Evolutionary conservation across 2,797 vertebrate genomes (phyloP), one percentile per base, ranked within the genome.

Genomic region (Carapus acus): DNA sequence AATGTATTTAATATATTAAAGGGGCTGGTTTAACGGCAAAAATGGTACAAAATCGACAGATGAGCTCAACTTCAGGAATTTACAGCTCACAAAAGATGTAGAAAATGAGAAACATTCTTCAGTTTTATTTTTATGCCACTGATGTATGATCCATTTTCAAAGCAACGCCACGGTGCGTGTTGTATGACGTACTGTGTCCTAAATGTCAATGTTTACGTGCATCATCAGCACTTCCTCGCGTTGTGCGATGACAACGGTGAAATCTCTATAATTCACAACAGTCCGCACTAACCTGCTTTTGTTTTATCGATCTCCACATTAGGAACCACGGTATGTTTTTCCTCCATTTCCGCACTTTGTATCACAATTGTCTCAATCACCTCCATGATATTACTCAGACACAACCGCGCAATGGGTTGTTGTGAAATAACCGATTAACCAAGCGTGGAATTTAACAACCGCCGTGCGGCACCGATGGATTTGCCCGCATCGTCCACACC

Each of bases 371-470:
- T 79, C 60, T 86, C 86, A 18, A 82, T 84, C 1, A 78, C 77
- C 16, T 87, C 88, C 87, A 88, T 89, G 9, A 0, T 44, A 41
- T 21, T 22, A 51, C 49, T 60, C 8, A 43, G 27, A 34, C 15
- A 53, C 1, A 22, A 45, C 20, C 17, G 14, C 41, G 38, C 11
- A 7, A 22, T 2, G 58, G 58, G 11, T 42, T 62, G 16, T 54
- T 59, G 4, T 33, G 48, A n/a, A 36, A 43, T 33, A 20, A 27
- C 43, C 58, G 39, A 19, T 48, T 53, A 51, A 12, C 63, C 43
- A 70, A 77, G 43, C 79, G 85, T 60, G 70, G 83, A 86, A 21
- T 88, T 90, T 86, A 88, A 88, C 86, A 89, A 88, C 88, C 39
- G 62, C 34, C 33, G 22, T 3, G 41, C 51, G 33, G 3, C 70